These are phyloP conservation scores for Diadegma fenestrale DNA, from an alignment of 2,888 invertebrate species.

Conservation along the genomic window DNA sequence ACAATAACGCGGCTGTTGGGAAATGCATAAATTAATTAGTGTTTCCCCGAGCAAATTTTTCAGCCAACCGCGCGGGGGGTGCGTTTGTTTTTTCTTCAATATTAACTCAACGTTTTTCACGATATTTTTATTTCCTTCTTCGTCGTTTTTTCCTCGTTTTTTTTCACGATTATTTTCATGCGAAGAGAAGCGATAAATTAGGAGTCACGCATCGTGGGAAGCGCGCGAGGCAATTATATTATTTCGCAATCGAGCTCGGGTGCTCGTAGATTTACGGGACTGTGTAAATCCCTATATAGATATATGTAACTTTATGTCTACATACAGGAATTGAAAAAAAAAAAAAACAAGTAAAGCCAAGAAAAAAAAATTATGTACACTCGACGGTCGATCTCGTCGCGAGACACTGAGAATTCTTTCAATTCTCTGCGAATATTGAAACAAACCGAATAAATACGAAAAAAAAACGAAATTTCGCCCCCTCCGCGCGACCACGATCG, in stretches of 20 bases:
- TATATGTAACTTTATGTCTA: not conserved
- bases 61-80: not conserved
- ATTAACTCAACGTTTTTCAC: not conserved
- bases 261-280: constrained; percentile 37
- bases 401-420: constrained; percentile 51
- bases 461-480: not conserved
- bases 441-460: too few relatives aligned
- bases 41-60: constrained; percentile 50
- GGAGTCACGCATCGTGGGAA: constrained; percentile 69
- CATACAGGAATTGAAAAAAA: not conserved
- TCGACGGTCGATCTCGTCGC: constrained; percentile 54
- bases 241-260: constrained; percentile 66
- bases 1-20: constrained; percentile 34
- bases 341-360: not conserved
- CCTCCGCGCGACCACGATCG: constrained; percentile 3
- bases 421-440: constrained; percentile 28
- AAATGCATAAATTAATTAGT: constrained; percentile 60
- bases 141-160: constrained; percentile 17
- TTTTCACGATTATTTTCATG: constrained; percentile 60
- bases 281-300: constrained; percentile 18
- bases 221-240: constrained; percentile 68
- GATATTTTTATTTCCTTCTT: not conserved
- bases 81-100: not conserved
- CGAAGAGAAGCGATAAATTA: constrained; percentile 65
- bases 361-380: not conserved